Base-by-base conservation (phyloP, 2,113 vertebrate genomes). In the Chelonoidis abingdonii region DNA sequence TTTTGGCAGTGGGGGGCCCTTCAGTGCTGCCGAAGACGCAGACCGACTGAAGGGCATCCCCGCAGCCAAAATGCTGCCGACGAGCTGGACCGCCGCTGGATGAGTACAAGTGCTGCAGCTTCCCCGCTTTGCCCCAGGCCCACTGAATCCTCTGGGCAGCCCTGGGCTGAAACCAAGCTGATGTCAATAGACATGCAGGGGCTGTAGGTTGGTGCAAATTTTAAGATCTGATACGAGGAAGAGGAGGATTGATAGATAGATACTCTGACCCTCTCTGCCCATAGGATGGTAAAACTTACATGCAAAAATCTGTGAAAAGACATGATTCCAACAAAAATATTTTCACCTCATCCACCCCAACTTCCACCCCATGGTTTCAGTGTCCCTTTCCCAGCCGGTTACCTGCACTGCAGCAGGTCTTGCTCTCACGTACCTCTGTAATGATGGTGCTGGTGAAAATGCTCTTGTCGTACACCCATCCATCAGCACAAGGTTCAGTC, bases 371-470 rank as follows among this genome's bases (percentile, higher is more conserved):
- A 8, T 38, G 1, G 1, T 44, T 2, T 10, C 65, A 0, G 6
- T 14, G 22, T 38, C 35, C 65, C 38, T 38, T 72, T 19, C 19
- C 65, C 2, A 17, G 35, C 35, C 2, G 19, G 4, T 38, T 72
- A 38, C 35, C n/a, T 2, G 16, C 65, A 38, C 19, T 21, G n/a
- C 35, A 38, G 52, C 0, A 27, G 52, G 35, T 19, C 31, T 25
- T 11, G 80, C 4, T 17, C 86, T 84, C 56, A 22, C 93, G 44
- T 49, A 98, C 98, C 98, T 98, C 98, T 0, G 80, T 98, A 88
- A 98, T 52, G 4, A 98, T 98, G 88, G 98, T 98, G 62, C 93
- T 96, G 1, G 87, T 89, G 96, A 98, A 98, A n/a, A 97, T 12
- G 1, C 96, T 97, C 54, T 2, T 89, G 84, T 98, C 90, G 0